Percentiles rank a stretch among this genome's conserved stretches.
Evolutionary conservation across 2,797 vertebrate genomes (phyloP).

Genomic region (Molossus molossus): DNA sequence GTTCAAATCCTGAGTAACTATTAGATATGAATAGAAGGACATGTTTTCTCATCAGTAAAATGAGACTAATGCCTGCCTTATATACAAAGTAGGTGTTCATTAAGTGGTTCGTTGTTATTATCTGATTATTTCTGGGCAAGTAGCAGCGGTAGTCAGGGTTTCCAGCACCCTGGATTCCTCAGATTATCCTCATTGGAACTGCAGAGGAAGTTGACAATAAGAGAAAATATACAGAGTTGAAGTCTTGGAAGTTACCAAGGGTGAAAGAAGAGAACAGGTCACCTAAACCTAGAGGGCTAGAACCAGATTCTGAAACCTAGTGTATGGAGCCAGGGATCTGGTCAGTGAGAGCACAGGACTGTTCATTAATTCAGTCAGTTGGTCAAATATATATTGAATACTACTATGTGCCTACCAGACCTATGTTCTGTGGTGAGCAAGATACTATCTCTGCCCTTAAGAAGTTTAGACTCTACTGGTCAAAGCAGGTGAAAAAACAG

Average conservation of each 20-base stretch:
- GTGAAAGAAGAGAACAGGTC: not conserved
- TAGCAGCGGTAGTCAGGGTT: not conserved
- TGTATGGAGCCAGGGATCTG: not conserved
- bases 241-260: not conserved
- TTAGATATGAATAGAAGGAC: conserved; percentile 4
- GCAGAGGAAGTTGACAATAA: not conserved
- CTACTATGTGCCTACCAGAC: not conserved
- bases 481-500: conserved; percentile 15
- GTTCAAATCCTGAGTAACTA: conserved; percentile 34
- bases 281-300: conserved; percentile 1
- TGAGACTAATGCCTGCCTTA: not conserved
- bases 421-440: not conserved
- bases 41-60: conserved; percentile 46
- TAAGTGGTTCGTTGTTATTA: conserved; percentile 1
- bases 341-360: not conserved
- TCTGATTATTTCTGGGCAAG: conserved; percentile 23
- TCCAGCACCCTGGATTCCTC: not conserved
- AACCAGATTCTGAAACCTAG: conserved; percentile 32
- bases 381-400: conserved; percentile 49
- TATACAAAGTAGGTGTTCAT: not conserved
- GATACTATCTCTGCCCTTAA: not conserved
- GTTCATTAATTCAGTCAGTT: conserved; percentile 49
- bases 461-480: not conserved
- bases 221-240: not conserved
- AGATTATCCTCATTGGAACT: not conserved